Conservation (phyloP, 2,797 vertebrate genomes). For the Sebastes jordani region DNA sequence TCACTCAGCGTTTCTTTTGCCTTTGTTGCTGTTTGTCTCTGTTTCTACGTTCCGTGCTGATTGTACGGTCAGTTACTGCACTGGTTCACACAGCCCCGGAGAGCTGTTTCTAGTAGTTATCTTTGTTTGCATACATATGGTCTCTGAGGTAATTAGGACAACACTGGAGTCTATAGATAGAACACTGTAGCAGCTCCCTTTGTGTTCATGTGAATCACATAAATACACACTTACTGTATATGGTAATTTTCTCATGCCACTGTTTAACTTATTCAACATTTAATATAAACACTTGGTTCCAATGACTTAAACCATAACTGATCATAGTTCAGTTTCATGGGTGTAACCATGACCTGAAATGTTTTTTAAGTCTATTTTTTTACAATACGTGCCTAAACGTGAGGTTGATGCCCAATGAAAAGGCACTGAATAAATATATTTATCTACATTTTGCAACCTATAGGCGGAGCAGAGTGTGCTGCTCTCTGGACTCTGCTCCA, state of each 20-base stretch:
- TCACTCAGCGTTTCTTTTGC: constrained; percentile 48
- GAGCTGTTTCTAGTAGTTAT: neutral
- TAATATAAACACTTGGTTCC: neutral
- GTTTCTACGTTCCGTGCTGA: constrained; percentile 3
- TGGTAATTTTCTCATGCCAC: neutral
- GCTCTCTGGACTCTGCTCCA: neutral
- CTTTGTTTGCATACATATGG: neutral
- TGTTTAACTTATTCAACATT: neutral
- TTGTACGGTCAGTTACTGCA: neutral
- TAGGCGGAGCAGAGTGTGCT: neutral
- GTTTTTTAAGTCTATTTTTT: neutral
- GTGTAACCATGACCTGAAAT: neutral
- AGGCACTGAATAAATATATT: neutral
- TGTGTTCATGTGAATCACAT: neutral
- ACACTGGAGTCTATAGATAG: neutral
- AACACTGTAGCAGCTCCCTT: neutral
- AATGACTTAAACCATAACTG: neutral
- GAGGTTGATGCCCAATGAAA: neutral
- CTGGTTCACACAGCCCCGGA: neutral
- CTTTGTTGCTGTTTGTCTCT: constrained; percentile 33
- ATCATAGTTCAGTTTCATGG: neutral
- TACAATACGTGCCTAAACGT: neutral
- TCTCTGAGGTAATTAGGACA: constrained; percentile 3
- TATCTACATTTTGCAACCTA: neutral
- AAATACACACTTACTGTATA: neutral